Percentiles rank a stretch among this genome's conserved stretches.
These are phyloP conservation scores for Rambutsinella grinnellia DNA, from an alignment of 2,888 invertebrate species.

Conservation along the genomic window DNA sequence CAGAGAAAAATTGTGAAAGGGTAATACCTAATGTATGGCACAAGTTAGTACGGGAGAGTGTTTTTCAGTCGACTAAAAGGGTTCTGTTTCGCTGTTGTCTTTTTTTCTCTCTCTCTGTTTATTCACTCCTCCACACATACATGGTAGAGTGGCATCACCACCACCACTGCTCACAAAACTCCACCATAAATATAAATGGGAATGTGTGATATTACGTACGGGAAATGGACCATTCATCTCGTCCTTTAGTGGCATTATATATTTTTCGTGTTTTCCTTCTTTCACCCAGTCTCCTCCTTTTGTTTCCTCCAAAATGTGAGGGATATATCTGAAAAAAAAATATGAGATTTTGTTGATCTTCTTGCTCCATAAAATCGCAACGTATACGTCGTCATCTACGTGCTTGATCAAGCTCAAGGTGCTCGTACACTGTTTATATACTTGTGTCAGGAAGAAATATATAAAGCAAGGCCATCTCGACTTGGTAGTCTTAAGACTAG, in stretches of 20 bases:
- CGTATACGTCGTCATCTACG: constrained; percentile 8
- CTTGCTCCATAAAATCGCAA: not conserved
- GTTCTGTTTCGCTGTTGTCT: not conserved
- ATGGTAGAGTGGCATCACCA: not conserved
- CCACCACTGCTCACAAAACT: not conserved
- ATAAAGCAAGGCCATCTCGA: constrained; percentile 26
- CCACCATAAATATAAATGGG: constrained; percentile 34
- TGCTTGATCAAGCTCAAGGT: constrained; percentile 22
- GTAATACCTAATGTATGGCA: too few relatives aligned
- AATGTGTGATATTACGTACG: constrained; percentile 50
- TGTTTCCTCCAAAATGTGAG: constrained; percentile 46
- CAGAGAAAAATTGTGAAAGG: too few relatives aligned
- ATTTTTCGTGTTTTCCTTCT: constrained; percentile 18
- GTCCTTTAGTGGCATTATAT: constrained; percentile 38
- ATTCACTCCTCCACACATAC: constrained; percentile 11
- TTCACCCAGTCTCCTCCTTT: constrained; percentile 20
- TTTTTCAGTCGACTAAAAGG: constrained; percentile 1
- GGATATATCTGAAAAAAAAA: too few relatives aligned
- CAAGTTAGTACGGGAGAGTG: not conserved
- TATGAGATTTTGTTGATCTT: too few relatives aligned
- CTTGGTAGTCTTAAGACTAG: constrained; percentile 10
- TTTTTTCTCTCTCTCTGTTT: not conserved
- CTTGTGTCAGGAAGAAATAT: constrained; percentile 10
- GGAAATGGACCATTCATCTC: constrained; percentile 51
- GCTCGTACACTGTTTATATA: too few relatives aligned